A percentile compares a stretch with the other conserved stretches of the same genome.
Evolutionary conservation across 1,140 invertebrate genomes (phyloP).

Genomic region (Spodoptera litura): DNA sequence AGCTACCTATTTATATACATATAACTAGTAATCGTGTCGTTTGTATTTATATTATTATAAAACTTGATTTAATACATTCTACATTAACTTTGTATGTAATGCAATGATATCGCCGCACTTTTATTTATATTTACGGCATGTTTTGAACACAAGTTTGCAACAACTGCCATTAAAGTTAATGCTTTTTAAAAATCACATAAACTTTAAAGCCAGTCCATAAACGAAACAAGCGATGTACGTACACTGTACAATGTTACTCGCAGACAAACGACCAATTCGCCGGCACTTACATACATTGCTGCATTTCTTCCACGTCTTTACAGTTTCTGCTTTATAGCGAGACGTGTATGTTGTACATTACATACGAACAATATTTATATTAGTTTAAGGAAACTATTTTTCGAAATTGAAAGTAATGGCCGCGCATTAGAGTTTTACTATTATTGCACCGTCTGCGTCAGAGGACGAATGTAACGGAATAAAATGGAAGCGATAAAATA

Average conservation of each 20-base stretch:
- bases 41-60: not conserved
- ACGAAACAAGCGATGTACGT: constrained; percentile 6
- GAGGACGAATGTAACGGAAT: not conserved
- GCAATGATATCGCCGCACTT: not conserved
- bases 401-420: not conserved
- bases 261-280: constrained; percentile 36
- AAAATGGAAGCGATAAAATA: constrained; percentile 18
- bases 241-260: constrained; percentile 28
- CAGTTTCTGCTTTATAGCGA: not conserved
- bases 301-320: constrained; percentile 18
- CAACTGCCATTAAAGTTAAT: constrained; percentile 4
- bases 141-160: constrained; percentile 26
- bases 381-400: constrained; percentile 10
- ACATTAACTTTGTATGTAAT: not conserved
- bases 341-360: constrained; percentile 15
- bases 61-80: not conserved
- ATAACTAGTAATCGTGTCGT: no score
- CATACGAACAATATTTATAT: not conserved
- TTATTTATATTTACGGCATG: constrained; percentile 16
- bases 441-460: constrained; percentile 5
- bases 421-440: not conserved
- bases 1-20: no score
- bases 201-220: constrained; percentile 29
- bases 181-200: constrained; percentile 33
- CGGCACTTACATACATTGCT: constrained; percentile 29